Evolutionary conservation across 2,113 vertebrate species (phyloP), one percentile per base, ranked within the genome.

Genomic region (Enhydra lutris): DNA sequence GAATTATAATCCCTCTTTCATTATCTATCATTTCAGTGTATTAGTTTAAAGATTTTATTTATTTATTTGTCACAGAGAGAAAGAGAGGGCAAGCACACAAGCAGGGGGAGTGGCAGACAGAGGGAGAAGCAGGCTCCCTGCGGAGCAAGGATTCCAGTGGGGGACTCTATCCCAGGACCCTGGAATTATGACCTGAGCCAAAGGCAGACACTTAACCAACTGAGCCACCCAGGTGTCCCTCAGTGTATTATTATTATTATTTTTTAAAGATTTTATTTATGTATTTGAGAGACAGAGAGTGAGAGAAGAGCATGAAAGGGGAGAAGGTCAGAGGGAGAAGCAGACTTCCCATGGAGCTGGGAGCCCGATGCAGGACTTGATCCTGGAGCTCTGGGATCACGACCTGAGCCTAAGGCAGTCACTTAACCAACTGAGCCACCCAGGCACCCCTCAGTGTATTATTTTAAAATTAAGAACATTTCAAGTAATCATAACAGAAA

Each of bases 401-500:
- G 12, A 50, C 11, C 47, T 50, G 47, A 50, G 12, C 47, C 47
- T 50, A 50, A 50, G 12, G 11, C 47, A 50, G 47, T 50, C 47
- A 50, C 47, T 50, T 50, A 50, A 50, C 47, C 47, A 50, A 50
- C 12, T 14, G 47, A 50, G 47, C 47, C 47, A 50, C 47, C 12
- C 47, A 47, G 47, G 47, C 11, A 47, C 47, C 3, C 50, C 50
- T 52, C 15, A 45, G 47, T 67, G 15, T 79, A 80, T 89, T 89
- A 89, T 95, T 96, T 88, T 87, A 74, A 95, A 96, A 89, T 80
- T 69, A 85, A 93, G 84, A 97, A n/a, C 86, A 93, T 91, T 95
- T 96, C 82, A 91, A 52, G 55, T 95, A 97, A 95, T 91, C 93
- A 73, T 80, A 91, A 61, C 13, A 52, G 90, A 94, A 74, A 67